Evolutionary conservation across 2,888 invertebrate genomes (phyloP).

Genomic region (Dryococelus australis): DNA sequence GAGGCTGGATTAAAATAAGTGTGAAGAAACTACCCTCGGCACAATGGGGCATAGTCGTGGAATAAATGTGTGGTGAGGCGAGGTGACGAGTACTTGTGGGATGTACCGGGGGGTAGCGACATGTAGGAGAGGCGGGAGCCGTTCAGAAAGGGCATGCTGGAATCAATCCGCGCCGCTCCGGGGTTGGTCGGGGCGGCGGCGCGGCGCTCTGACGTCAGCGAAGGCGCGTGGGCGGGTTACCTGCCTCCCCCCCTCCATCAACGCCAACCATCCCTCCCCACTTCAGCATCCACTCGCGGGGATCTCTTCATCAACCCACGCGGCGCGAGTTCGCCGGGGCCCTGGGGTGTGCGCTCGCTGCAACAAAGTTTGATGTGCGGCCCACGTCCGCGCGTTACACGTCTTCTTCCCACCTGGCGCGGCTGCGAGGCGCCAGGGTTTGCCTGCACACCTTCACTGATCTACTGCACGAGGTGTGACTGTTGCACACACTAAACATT

Average conservation of each 20-base stretch:
- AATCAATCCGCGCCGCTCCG: neutral
- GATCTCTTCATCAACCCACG: neutral
- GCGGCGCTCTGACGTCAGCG: neutral
- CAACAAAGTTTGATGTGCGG: no score
- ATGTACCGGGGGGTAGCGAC: no score
- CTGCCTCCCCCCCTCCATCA: neutral
- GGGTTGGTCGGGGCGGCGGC: neutral
- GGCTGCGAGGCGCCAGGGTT: no score
- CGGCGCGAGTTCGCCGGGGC: neutral
- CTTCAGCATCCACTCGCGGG: neutral
- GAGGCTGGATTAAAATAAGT: no score
- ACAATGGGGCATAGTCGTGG: neutral
- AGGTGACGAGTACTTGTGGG: neutral
- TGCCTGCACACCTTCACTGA: no score
- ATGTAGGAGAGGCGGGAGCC: neutral
- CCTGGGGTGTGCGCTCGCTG: neutral
- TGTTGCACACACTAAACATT: no score
- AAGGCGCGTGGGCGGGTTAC: conserved; percentile 8
- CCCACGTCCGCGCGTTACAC: no score
- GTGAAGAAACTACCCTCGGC: no score
- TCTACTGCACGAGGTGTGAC: no score
- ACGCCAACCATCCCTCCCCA: neutral
- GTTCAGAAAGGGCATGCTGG: neutral
- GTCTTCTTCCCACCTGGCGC: no score
- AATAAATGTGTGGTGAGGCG: neutral